A percentile compares a stretch with the other conserved stretches of the same genome.
phyloP scores from a whole-genome alignment of 2,113 vertebrate genomes.

The Columbina picui region DNA sequence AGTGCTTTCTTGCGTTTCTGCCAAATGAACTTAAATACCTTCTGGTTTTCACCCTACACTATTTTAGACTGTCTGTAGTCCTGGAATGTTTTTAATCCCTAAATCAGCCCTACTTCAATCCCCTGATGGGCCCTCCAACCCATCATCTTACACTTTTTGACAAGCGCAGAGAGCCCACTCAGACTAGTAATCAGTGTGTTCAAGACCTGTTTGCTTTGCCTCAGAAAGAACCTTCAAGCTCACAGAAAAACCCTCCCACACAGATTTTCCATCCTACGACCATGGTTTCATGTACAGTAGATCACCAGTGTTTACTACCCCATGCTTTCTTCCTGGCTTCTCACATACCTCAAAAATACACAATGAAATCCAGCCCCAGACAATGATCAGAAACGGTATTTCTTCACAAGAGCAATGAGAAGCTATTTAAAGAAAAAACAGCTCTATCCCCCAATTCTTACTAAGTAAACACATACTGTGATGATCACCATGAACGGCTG shows the following conservation, averaged over 20 bases:
- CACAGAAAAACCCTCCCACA: not conserved
- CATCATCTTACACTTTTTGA: not conserved
- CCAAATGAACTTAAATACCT: not conserved
- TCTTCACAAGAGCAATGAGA: not conserved
- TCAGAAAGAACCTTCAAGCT: not conserved
- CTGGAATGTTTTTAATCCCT: not conserved
- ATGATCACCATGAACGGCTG: not conserved
- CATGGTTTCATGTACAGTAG: not conserved
- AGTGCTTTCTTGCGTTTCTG: not conserved
- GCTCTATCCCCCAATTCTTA: not conserved
- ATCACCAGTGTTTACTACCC: not conserved
- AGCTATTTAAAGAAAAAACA: not conserved
- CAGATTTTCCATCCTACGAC: not conserved
- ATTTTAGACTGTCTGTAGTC: not conserved
- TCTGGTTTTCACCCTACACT: constrained; percentile 5
- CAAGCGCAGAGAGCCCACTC: not conserved
- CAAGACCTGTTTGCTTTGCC: not conserved
- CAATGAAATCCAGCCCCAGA: not conserved
- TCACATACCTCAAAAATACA: not conserved
- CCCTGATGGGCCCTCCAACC: not conserved
- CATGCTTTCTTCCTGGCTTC: not conserved
- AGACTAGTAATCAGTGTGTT: not conserved
- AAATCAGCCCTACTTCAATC: not conserved
- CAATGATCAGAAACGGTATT: not conserved
- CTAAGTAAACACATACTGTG: not conserved